Percentiles rank a stretch among this genome's conserved stretches.
These are phyloP conservation scores for Syngnathus scovelli DNA, from an alignment of 2,113 vertebrate species.

Conservation along the genomic window DNA sequence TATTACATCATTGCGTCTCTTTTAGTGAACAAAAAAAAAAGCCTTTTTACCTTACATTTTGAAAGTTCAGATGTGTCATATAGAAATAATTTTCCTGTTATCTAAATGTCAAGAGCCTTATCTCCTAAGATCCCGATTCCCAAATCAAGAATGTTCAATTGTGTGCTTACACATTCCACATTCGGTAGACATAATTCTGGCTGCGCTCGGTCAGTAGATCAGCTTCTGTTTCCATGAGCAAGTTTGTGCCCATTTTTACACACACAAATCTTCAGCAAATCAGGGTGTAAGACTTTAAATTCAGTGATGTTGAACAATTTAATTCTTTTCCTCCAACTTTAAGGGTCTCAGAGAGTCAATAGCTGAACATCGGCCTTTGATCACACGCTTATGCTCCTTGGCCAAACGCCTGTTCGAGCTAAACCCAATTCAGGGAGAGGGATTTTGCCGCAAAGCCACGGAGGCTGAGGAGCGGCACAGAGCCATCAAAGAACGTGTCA, in stretches of 20 bases:
- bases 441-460: constrained; percentile 67
- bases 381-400: constrained; percentile 72
- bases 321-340: constrained; percentile 7
- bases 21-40: constrained; percentile 44
- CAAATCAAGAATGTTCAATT: not conserved
- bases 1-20: constrained; percentile 24
- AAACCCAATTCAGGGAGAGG: constrained; percentile 63
- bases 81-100: not conserved
- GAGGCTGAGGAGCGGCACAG: constrained; percentile 71
- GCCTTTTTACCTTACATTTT: constrained; percentile 25
- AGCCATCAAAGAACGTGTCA: constrained; percentile 66
- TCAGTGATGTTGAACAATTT: not conserved
- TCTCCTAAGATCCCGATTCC: not conserved
- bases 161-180: not conserved
- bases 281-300: not conserved
- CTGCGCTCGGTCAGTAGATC: not conserved
- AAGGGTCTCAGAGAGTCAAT: constrained; percentile 80
- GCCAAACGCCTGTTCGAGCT: constrained; percentile 73
- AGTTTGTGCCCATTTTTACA: not conserved
- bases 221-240: not conserved
- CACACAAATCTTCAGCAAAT: not conserved
- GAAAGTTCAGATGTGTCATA: not conserved
- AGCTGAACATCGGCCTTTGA: constrained; percentile 79
- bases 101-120: not conserved
- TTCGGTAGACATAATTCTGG: not conserved